These are phyloP conservation scores for Anoura caudifer DNA, from an alignment of 2,113 vertebrate species.

Conservation along the genomic window DNA sequence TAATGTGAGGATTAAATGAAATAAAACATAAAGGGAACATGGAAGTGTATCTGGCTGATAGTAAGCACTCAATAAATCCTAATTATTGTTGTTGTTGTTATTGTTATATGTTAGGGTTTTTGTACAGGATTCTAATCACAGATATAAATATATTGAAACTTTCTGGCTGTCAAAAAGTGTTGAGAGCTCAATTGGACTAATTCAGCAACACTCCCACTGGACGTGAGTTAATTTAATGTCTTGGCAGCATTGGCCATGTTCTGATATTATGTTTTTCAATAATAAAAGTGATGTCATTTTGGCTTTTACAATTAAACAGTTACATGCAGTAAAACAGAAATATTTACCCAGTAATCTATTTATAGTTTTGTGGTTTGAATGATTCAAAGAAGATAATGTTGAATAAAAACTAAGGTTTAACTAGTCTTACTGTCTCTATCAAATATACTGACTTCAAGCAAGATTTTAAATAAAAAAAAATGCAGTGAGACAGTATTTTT, in stretches of 20 bases:
- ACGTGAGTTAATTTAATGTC: neutral
- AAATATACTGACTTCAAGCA: neutral
- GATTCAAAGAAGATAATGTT: conserved; percentile 42
- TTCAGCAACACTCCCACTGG: neutral
- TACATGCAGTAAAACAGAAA: conserved; percentile 8
- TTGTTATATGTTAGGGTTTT: neutral
- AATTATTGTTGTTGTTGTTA: neutral
- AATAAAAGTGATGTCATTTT: conserved; percentile 8
- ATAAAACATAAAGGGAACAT: neutral
- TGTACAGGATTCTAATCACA: neutral
- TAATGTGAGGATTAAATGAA: neutral
- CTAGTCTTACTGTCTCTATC: neutral
- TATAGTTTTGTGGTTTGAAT: conserved; percentile 11
- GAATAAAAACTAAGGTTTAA: neutral
- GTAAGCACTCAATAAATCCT: neutral
- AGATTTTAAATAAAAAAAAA: conserved; percentile 41
- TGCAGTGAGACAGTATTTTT: conserved; percentile 52
- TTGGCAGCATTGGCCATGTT: neutral
- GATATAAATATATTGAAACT: neutral
- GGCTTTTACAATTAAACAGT: neutral
- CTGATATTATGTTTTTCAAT: neutral
- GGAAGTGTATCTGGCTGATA: neutral
- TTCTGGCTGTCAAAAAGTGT: neutral
- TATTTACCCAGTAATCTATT: conserved; percentile 23
- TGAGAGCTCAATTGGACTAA: neutral